Percentiles rank a stretch among this genome's conserved stretches.
Evolutionary conservation across 2,888 invertebrate genomes (phyloP).

Genomic region (Lamellibrachia columna): DNA sequence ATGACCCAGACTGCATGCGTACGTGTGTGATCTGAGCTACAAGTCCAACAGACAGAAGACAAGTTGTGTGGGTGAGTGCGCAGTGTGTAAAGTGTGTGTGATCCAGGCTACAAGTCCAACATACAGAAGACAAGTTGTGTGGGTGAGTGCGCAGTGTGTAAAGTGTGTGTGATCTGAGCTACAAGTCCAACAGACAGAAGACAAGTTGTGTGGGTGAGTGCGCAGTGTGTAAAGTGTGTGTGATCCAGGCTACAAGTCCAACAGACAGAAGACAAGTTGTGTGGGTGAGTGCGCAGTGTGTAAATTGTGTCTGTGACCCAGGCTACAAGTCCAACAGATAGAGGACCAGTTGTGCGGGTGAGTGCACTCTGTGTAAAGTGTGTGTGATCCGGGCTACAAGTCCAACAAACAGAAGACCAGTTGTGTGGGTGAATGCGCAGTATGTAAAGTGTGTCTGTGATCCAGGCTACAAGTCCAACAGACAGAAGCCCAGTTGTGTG

Average conservation of each 20-base stretch:
- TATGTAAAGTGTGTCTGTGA: too few relatives aligned
- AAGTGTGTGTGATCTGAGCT: slow-evolving; percentile 68
- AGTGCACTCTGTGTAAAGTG: slow-evolving; percentile 75
- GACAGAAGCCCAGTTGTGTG: too few relatives aligned
- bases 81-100: too few relatives aligned
- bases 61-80: slow-evolving; percentile 77
- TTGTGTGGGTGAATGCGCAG: slow-evolving; percentile 74
- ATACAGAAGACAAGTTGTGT: too few relatives aligned
- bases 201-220: slow-evolving; percentile 80
- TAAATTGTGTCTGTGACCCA: too few relatives aligned
- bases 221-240: slow-evolving; percentile 66
- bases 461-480: too few relatives aligned
- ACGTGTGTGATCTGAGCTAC: slow-evolving; percentile 48
- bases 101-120: too few relatives aligned
- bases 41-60: slow-evolving; percentile 82
- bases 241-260: slow-evolving; percentile 84
- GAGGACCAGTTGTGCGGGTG: slow-evolving; percentile 65
- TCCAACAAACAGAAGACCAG: slow-evolving; percentile 84
- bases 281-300: slow-evolving; percentile 70
- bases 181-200: slow-evolving; percentile 78
- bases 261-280: slow-evolving; percentile 82
- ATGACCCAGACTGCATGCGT: slow-evolving; percentile 85
- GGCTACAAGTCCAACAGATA: too few relatives aligned
- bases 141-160: slow-evolving; percentile 78
- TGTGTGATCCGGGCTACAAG: slow-evolving; percentile 69